Base-by-base conservation (phyloP, 2,113 vertebrate species). In the Eurypyga helias region DNA sequence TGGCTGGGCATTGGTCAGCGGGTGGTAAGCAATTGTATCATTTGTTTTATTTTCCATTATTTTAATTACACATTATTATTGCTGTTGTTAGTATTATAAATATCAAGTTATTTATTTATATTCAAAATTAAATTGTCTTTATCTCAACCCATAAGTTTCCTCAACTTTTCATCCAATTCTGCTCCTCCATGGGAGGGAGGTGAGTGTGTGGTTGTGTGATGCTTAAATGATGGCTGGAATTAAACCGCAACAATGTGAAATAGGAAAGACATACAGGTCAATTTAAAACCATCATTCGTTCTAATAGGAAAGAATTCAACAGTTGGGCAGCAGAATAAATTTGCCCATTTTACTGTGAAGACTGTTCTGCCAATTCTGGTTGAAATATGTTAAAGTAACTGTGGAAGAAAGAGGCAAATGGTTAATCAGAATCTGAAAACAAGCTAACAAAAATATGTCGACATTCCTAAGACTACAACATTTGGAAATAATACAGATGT, bases 401-500 rank as follows among this genome's bases (percentile, higher is more conserved):
- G 55, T 81, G 26, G n/a, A 72, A 83, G 67, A 64, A 73, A 82
- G 17, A 81, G 8, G 28, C 52, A 95, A 91, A 58, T 45, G 41
- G n/a, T 87, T 89, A 90, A 87, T 61, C 5, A 2, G 18, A 87
- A 51, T 58, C 36, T 76, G n/a, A 96, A 92, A 95, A 34, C 11
- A 78, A 89, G 16, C 18, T 31, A 73, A 51, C 5, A 49, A 80
- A 93, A 93, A 55, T 55, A 52, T 85, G 73, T 61, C 93, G 69
- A 71, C 93, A 9, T 17, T 95, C 36, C 67, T 89, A 48, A 83
- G 64, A 51, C 65, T 78, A 17, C 16, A 91, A 18, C 9, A 83
- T 87, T 70, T 93, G 48, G 83, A 94, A 95, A 76, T 43, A 69
- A 41, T 17, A 87, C 45, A 89, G 90, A 48, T 96, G 77, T 85